Evolutionary conservation across 2,888 invertebrate genomes (phyloP).

Genomic region (Rotaria magnacalcarata): DNA sequence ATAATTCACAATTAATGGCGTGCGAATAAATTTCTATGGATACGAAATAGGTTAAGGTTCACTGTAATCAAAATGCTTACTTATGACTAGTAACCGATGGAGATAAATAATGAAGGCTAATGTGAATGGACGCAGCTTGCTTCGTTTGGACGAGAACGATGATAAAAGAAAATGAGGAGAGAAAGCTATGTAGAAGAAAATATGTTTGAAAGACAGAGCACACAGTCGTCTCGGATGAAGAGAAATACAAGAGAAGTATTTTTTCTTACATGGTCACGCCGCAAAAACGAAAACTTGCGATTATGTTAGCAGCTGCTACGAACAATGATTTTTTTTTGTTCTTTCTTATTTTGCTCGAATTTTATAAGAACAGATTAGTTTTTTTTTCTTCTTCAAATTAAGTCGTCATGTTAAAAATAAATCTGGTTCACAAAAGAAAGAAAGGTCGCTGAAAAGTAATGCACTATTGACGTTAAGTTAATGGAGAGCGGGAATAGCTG

Average conservation of each 20-base stretch:
- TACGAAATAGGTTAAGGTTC: neutral
- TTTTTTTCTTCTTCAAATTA: neutral
- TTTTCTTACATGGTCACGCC: neutral
- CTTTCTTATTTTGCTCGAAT: neutral
- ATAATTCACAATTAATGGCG: neutral
- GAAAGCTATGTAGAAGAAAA: neutral
- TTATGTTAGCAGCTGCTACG: neutral
- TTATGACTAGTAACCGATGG: neutral
- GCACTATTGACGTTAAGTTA: no score
- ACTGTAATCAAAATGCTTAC: neutral
- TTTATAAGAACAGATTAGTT: neutral
- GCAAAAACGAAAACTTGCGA: neutral
- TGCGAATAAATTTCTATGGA: neutral
- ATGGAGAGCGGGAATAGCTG: no score
- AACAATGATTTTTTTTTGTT: neutral
- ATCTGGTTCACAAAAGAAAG: neutral
- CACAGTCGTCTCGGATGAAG: neutral
- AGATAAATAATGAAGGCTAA: neutral
- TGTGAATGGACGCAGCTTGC: neutral
- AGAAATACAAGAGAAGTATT: neutral
- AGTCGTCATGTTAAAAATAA: neutral
- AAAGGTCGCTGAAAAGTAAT: neutral
- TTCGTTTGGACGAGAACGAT: neutral
- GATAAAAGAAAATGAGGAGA: neutral
- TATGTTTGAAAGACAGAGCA: neutral